Evolutionary conservation across 2,888 invertebrate genomes (phyloP), one percentile per base, ranked within the genome.

Genomic region (Myathropa florea): DNA sequence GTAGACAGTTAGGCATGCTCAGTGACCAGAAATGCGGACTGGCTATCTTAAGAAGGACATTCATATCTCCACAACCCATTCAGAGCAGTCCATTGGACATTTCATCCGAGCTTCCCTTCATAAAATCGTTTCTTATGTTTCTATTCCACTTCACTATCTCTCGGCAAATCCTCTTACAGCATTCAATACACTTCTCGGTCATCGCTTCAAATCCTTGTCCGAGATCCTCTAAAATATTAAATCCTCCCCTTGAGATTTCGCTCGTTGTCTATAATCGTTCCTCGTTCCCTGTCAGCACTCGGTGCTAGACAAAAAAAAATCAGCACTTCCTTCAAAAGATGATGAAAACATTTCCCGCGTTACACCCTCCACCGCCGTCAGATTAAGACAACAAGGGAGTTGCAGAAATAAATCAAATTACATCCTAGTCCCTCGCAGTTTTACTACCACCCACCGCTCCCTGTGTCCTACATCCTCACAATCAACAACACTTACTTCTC

Each of bases 401-500:
- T 26, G 24, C 23, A 26, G 30, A 64, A 64, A 78, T 78, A 78
- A 70, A 78, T 78, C 78, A 78, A 78, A 78, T 78, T 78, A 64
- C 57, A 57, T 78, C 67, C n/a, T 1, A 57, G 24, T 24, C 24
- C 12, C 12, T 14, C 24, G 36, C 39, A n/a, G 18, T 33, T 72
- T 46, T 36, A 36, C 64, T 71, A 23, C 6, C 24, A 23, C 21
- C 23, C 39, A 39, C 0, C 24, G 23, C 63, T 33, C 9, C 57
- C 36, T 23, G 6, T 70, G 24, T 4, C 0, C 30, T 21, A 33
- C 53, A 72, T 79, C 71, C 39, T 18, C 18, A 72, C 72, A 72
- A 80, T 67, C 65, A 73, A 80, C 80, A 92, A 91, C 46, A 70
- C 71, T 85, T 77, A 72, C 67, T 63, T 65, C 61, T 65, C 60